Conservation (phyloP, 2,113 vertebrate species). For the Lepus timidus region DNA sequence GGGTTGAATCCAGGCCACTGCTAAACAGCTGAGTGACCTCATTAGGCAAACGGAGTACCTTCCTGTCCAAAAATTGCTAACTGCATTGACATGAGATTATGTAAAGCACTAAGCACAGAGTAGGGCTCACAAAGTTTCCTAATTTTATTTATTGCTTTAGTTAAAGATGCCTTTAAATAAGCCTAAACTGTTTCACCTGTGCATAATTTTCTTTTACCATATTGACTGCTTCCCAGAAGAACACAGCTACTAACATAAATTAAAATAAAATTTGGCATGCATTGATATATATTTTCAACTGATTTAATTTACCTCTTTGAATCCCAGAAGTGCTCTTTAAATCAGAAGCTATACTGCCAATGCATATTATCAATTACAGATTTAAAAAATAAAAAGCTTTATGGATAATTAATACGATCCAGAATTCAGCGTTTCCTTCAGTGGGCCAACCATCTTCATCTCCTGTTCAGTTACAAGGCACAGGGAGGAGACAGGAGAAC, state of each 20-base stretch:
- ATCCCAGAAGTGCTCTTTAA: slow-evolving; percentile 8
- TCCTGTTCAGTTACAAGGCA: not conserved
- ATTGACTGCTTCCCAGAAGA: slow-evolving; percentile 55
- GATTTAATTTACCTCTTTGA: slow-evolving; percentile 43
- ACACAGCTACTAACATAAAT: slow-evolving; percentile 41
- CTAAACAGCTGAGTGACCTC: not conserved
- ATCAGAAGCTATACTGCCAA: slow-evolving; percentile 14
- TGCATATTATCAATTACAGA: not conserved
- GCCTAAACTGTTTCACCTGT: not conserved
- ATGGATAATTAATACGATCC: not conserved
- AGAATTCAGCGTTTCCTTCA: not conserved
- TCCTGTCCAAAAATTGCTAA: slow-evolving; percentile 1
- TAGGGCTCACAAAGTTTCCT: slow-evolving; percentile 21
- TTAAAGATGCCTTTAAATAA: slow-evolving; percentile 7
- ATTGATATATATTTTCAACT: not conserved
- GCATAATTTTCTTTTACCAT: slow-evolving; percentile 39
- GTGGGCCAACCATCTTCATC: no score
- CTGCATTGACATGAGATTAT: not conserved
- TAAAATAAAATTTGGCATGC: slow-evolving; percentile 49
- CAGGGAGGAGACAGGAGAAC: not conserved
- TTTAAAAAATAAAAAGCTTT: slow-evolving; percentile 50
- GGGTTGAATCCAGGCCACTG: not conserved
- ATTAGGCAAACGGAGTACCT: not conserved
- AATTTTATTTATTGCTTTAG: not conserved
- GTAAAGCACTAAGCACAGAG: not conserved